Base-by-base conservation (phyloP, 1,140 invertebrate species). In the Drosophila repletoides region DNA sequence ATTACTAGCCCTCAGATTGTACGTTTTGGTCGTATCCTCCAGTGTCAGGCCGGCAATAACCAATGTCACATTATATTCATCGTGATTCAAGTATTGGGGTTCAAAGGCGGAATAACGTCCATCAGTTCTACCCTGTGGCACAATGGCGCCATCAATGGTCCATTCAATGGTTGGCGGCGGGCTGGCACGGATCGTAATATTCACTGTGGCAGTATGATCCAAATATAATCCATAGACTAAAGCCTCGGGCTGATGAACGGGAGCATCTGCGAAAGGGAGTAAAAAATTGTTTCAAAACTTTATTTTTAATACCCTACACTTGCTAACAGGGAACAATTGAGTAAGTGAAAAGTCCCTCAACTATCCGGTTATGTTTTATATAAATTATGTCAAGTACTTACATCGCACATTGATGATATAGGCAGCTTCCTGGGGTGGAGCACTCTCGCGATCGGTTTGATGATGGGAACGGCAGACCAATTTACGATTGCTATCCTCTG, bases 11-110 rank as follows among this genome's bases (percentile, higher is more conserved):
- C 91, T 91, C 59, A 96, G 90, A 69, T 92, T 90, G 88, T 95
- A 95, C 1, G 92, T 92, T 40, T 93, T 93, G 21, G 95, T 94
- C 0, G 94, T 95, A 71, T 95, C 95, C 53, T 95, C 94, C 65
- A 95, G 94, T n/a, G 93, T 93, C 26, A 96, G 92, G 12, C 91
- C 92, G 5, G 93, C 91, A 60, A 96, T 93, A 9, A 92, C 91
- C 48, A 96, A 81, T 3, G 92, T 93, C 9, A 93, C 92, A 68
- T 93, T 92, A 92, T 94, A 96, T 67, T 89, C 91, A 51, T 94
- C 94, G 66, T 91, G 91, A 43, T 93, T 94, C 93, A 93, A 53
- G 64, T 71, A 59, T 60, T 88, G 73, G 0, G 89, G 81, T 55
- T 88, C 72, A 14, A 65, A 88, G 7, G 73, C 89, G 7, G 75